These are phyloP conservation scores for Litocranius walleri DNA, from an alignment of 2,113 vertebrate species.

Conservation along the genomic window DNA sequence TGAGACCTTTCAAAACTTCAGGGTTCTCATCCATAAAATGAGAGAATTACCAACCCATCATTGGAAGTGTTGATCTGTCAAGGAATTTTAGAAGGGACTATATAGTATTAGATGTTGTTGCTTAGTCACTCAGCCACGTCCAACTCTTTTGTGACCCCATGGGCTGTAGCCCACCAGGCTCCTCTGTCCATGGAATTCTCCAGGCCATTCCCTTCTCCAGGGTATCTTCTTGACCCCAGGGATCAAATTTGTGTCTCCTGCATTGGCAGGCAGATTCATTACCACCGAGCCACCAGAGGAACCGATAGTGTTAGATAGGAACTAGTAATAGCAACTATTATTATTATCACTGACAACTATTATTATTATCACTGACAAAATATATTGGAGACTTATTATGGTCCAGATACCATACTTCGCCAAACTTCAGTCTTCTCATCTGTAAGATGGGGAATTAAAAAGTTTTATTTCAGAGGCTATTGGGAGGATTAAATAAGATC, in stretches of 20 bases:
- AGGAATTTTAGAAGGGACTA: background rate
- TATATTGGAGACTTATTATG: background rate
- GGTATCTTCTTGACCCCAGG: background rate
- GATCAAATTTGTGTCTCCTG: background rate
- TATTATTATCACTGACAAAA: background rate
- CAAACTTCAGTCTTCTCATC: background rate
- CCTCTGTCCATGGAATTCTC: background rate
- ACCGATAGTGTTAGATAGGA: background rate
- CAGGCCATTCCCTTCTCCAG: background rate
- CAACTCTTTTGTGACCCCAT: background rate
- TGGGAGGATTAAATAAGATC: background rate
- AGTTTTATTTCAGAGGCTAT: background rate
- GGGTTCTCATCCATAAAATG: background rate
- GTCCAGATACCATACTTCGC: background rate
- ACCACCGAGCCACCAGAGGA: background rate
- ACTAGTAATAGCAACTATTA: background rate
- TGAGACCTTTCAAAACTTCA: background rate
- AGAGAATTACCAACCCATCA: background rate
- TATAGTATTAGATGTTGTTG: background rate
- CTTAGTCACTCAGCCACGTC: background rate
- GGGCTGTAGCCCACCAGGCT: background rate
- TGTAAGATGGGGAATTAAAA: conserved; percentile 1
- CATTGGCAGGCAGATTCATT: background rate
- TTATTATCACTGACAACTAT: background rate
- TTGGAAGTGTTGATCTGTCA: background rate